Conservation (phyloP, 2,113 vertebrate species). For the Mustela lutreola region DNA sequence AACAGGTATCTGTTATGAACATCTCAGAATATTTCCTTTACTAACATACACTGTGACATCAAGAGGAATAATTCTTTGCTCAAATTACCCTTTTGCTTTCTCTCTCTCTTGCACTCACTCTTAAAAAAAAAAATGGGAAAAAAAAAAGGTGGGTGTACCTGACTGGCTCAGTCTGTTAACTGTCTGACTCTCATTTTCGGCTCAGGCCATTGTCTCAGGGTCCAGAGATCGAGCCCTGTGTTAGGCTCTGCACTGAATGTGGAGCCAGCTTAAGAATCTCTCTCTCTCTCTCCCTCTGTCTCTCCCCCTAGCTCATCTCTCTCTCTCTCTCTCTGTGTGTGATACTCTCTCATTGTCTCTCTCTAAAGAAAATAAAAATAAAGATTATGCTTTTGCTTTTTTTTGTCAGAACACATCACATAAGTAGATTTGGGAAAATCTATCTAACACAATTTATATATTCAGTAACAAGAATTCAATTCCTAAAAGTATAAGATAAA, state of each 20-base stretch:
- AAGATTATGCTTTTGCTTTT: neutral
- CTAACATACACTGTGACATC: neutral
- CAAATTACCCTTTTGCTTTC: neutral
- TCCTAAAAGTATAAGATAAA: neutral
- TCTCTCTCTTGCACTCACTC: neutral
- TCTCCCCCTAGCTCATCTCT: neutral
- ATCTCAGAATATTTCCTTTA: neutral
- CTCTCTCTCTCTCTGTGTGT: too few species aligned
- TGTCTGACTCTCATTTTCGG: neutral
- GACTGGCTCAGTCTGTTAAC: neutral
- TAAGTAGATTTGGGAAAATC: neutral
- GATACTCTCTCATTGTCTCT: neutral
- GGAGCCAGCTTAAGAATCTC: neutral
- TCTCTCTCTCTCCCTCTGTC: neutral
- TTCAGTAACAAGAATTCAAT: neutral
- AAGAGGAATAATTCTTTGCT: neutral
- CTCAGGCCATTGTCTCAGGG: neutral
- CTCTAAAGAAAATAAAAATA: neutral
- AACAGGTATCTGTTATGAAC: neutral
- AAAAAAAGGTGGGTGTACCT: neutral
- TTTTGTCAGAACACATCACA: neutral
- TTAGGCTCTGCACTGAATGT: neutral
- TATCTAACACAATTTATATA: neutral
- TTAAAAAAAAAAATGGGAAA: too few species aligned
- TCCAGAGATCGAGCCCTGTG: neutral